Evolutionary conservation across 2,888 invertebrate genomes (phyloP).

Genomic region (Sesia bembeciformis): DNA sequence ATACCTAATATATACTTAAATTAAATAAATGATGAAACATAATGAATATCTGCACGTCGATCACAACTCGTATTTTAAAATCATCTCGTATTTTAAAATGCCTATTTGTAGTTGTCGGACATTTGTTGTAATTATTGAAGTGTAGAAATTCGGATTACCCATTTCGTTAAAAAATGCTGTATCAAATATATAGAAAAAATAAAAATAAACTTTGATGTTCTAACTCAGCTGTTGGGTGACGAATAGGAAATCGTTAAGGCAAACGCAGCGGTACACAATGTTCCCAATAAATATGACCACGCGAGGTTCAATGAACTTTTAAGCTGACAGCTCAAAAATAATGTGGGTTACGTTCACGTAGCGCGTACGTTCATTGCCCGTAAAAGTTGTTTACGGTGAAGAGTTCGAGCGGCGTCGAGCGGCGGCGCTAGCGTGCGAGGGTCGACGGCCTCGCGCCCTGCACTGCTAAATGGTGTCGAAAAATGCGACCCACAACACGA

Average conservation of each 20-base stretch:
- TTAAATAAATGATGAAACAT: too few species aligned
- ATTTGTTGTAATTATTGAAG: too few species aligned
- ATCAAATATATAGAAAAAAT: too few species aligned
- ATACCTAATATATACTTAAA: too few species aligned
- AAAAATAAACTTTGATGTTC: not conserved
- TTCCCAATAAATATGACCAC: conserved; percentile 64
- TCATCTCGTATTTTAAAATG: too few species aligned
- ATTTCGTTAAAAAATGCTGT: too few species aligned
- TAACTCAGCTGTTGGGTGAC: conserved; percentile 7
- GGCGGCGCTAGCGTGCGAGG: conserved; percentile 37
- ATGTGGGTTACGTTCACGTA: conserved; percentile 73
- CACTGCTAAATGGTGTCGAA: conserved; percentile 61
- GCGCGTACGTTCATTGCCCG: conserved; percentile 69
- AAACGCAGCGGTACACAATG: conserved; percentile 44
- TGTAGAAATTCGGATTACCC: too few species aligned
- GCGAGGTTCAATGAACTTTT: conserved; percentile 63
- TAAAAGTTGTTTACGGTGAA: conserved; percentile 68
- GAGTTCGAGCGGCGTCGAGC: conserved; percentile 12
- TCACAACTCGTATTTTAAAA: too few species aligned
- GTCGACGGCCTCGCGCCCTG: conserved; percentile 54
- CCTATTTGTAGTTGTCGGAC: too few species aligned
- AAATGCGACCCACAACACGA: conserved; percentile 51
- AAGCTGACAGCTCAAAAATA: conserved; percentile 72
- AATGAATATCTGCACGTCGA: too few species aligned
- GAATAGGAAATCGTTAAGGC: conserved; percentile 54